phyloP scores from a whole-genome alignment of 1,140 invertebrate genomes.

The Portunus trituberculatus region DNA sequence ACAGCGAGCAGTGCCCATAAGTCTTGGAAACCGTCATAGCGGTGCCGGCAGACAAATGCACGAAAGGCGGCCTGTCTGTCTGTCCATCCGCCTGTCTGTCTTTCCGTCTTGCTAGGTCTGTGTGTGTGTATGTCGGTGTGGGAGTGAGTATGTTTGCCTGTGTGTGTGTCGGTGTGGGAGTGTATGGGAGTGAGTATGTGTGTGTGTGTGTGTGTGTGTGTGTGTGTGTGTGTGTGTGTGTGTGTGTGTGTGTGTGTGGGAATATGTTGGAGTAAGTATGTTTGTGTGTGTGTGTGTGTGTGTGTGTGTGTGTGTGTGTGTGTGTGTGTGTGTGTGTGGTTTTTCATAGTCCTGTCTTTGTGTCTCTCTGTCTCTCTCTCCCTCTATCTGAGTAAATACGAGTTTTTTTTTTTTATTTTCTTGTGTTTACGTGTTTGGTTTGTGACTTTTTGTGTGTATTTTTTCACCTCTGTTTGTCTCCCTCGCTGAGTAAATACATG shows the following conservation, averaged over 20 bases:
- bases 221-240: conserved; percentile 15
- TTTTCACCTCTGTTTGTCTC: background rate
- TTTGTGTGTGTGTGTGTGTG: too few relatives aligned
- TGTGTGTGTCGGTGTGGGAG: background rate
- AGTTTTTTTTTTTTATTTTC: background rate
- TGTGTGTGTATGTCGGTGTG: background rate
- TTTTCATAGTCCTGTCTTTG: background rate
- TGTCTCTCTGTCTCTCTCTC: background rate
- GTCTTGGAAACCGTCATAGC: background rate
- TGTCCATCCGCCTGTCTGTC: background rate
- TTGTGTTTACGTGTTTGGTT: too few relatives aligned
- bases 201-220: conserved; percentile 1
- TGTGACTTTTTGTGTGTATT: too few relatives aligned
- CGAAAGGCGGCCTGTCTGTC: background rate
- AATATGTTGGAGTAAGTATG: background rate
- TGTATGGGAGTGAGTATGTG: background rate
- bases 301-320: too few relatives aligned
- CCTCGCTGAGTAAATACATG: too few relatives aligned
- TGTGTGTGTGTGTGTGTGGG: background rate
- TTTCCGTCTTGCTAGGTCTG: background rate
- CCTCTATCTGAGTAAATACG: background rate
- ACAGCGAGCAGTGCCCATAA: background rate
- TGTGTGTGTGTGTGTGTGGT: too few relatives aligned
- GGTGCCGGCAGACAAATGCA: background rate
- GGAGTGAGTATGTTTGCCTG: background rate